Evolutionary conservation across 2,113 vertebrate species (phyloP).

Genomic region (Corvus cornix): DNA sequence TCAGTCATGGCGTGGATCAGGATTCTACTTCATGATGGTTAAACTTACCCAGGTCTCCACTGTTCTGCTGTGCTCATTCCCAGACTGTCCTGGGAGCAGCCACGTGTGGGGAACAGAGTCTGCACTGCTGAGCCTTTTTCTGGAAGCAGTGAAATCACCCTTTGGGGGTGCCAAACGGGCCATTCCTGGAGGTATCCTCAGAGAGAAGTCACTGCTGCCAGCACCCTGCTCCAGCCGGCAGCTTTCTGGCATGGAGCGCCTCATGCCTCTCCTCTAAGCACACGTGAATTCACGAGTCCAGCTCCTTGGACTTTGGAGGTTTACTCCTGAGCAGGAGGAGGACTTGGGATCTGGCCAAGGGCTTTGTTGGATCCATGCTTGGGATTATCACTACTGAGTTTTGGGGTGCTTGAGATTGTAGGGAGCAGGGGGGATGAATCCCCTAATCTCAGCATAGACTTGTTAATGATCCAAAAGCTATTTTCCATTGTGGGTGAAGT

Average conservation of each 20-base stretch:
- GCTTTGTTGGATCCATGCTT: not conserved
- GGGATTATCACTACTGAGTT: not conserved
- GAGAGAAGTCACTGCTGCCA: not conserved
- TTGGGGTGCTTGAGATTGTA: not conserved
- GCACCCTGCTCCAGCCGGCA: accelerated
- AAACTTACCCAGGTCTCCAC: not conserved
- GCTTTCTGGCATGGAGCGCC: not conserved
- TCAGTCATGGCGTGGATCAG: not conserved
- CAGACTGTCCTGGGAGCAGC: not conserved
- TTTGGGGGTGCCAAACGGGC: not conserved
- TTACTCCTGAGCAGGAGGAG: not conserved
- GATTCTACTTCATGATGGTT: not conserved
- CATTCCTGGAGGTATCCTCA: not conserved
- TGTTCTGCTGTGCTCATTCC: not conserved
- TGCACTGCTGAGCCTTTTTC: not conserved
- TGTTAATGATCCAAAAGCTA: not conserved
- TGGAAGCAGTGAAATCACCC: not conserved
- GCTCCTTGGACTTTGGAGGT: not conserved
- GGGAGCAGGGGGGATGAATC: not conserved
- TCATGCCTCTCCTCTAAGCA: not conserved
- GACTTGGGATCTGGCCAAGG: not conserved
- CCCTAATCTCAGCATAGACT: accelerated
- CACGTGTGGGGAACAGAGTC: not conserved
- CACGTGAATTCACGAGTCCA: not conserved
- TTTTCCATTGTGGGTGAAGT: not conserved